phyloP scores from a whole-genome alignment of 2,888 invertebrate species.

The Biston betularia region DNA sequence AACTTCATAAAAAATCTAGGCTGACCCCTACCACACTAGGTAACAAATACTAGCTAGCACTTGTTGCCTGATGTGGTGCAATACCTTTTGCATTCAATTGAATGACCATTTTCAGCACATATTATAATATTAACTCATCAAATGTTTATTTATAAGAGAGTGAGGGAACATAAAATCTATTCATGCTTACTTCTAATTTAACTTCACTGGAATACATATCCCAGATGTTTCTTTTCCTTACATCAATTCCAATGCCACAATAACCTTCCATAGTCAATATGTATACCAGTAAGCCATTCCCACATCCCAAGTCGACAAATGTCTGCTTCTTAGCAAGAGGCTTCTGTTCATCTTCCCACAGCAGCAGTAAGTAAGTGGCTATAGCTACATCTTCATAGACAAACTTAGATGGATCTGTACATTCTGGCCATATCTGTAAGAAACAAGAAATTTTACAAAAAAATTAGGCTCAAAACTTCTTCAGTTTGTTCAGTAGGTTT shows the following conservation, averaged over 20 bases:
- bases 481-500: too few species aligned
- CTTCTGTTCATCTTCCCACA: constrained; percentile 90
- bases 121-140: background rate
- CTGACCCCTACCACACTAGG: too few species aligned
- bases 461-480: too few species aligned
- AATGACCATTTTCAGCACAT: background rate
- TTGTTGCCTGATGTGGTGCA: too few species aligned
- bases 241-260: constrained; percentile 93
- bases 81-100: too few species aligned
- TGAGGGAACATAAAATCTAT: background rate
- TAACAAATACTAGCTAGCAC: too few species aligned
- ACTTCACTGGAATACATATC: constrained; percentile 89
- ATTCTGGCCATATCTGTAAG: constrained; percentile 94
- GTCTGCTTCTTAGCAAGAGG: constrained; percentile 75
- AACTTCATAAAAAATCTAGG: too few species aligned
- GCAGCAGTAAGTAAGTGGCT: constrained; percentile 92
- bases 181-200: constrained; percentile 86
- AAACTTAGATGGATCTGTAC: constrained; percentile 97
- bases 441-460: background rate
- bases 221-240: constrained; percentile 96
- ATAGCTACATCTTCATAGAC: constrained; percentile 99
- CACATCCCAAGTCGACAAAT: constrained; percentile 98
- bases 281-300: constrained; percentile 97
- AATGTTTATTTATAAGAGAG: background rate
- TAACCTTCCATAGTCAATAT: constrained; percentile 94